Percentiles rank a stretch among this genome's conserved stretches.
phyloP scores from a whole-genome alignment of 1,140 invertebrate genomes.

The Drosophila erecta region DNA sequence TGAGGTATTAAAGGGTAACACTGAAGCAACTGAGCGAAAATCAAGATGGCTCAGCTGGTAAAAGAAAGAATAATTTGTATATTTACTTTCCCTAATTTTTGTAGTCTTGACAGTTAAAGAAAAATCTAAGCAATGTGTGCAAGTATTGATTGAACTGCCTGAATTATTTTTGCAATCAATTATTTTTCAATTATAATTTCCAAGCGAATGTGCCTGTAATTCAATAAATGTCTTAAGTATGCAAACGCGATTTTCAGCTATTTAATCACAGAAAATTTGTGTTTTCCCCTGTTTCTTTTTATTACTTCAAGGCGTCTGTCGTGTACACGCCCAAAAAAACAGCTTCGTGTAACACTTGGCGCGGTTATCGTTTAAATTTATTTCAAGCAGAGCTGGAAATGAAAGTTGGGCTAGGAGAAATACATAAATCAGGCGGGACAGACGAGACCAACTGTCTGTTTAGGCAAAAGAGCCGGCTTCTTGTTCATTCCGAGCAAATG shows the following conservation, averaged over 20 bases:
- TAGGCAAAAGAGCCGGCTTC: conserved; percentile 13
- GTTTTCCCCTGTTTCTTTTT: conserved; percentile 25
- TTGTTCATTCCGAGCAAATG: conserved; percentile 42
- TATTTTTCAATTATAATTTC: conserved; percentile 30
- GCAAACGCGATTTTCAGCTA: conserved; percentile 36
- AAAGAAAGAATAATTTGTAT: not conserved
- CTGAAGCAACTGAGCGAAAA: not conserved
- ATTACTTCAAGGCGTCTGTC: conserved; percentile 35
- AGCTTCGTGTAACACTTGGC: conserved; percentile 33
- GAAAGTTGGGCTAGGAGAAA: conserved; percentile 5
- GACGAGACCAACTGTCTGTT: conserved; percentile 15
- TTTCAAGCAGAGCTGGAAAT: conserved; percentile 10
- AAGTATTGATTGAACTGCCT: conserved; percentile 2
- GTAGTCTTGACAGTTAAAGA: not conserved
- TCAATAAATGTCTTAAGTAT: conserved; percentile 1
- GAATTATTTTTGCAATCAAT: conserved; percentile 11
- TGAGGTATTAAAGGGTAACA: conserved; percentile 16
- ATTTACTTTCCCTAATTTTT: not conserved
- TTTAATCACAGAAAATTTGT: conserved; percentile 30
- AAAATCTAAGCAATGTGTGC: not conserved
- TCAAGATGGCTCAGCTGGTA: not conserved
- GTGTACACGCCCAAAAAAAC: conserved; percentile 8
- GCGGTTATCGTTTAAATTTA: conserved; percentile 34
- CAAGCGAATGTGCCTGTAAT: not conserved
- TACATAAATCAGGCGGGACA: conserved; percentile 36